Percentiles rank a stretch among this genome's conserved stretches.
phyloP scores from a whole-genome alignment of 2,888 invertebrate genomes.

The Mesopsocus fuscifrons region DNA sequence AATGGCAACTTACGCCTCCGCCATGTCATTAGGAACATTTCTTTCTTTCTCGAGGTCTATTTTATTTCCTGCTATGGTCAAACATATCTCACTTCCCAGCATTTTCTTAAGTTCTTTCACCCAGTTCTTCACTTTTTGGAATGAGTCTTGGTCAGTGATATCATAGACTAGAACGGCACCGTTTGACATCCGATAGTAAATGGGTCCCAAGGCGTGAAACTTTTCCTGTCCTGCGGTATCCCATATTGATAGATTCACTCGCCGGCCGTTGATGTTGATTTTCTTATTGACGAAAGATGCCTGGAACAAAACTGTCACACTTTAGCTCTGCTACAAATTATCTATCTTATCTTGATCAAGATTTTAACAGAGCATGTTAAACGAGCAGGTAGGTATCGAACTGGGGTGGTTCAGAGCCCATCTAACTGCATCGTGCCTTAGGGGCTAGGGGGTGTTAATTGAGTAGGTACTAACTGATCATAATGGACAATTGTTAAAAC shows the following conservation, averaged over 20 bases:
- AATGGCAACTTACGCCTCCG: constrained; percentile 48
- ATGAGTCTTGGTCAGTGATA: constrained; percentile 92
- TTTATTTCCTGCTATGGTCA: constrained; percentile 94
- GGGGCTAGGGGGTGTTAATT: too few relatives aligned
- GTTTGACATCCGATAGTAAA: constrained; percentile 93
- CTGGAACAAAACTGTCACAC: constrained; percentile 31
- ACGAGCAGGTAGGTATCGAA: too few relatives aligned
- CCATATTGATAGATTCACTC: constrained; percentile 88
- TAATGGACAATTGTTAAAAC: too few relatives aligned
- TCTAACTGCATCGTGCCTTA: too few relatives aligned
- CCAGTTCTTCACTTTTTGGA: constrained; percentile 95
- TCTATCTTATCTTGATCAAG: too few relatives aligned
- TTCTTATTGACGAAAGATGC: constrained; percentile 94
- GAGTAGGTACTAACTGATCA: too few relatives aligned
- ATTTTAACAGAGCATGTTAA: too few relatives aligned
- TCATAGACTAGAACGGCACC: constrained; percentile 96
- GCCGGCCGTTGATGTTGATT: constrained; percentile 70
- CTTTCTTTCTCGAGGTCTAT: constrained; percentile 84
- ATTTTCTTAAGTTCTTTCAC: constrained; percentile 92
- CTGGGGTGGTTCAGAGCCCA: too few relatives aligned
- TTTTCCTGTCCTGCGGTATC: constrained; percentile 97
- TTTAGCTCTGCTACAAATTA: too few relatives aligned
- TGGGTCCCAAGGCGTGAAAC: constrained; percentile 92
- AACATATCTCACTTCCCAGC: constrained; percentile 78
- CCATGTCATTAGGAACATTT: constrained; percentile 65